Evolutionary conservation across 1,140 invertebrate genomes (phyloP).

Genomic region (Melanaphis sacchari): DNA sequence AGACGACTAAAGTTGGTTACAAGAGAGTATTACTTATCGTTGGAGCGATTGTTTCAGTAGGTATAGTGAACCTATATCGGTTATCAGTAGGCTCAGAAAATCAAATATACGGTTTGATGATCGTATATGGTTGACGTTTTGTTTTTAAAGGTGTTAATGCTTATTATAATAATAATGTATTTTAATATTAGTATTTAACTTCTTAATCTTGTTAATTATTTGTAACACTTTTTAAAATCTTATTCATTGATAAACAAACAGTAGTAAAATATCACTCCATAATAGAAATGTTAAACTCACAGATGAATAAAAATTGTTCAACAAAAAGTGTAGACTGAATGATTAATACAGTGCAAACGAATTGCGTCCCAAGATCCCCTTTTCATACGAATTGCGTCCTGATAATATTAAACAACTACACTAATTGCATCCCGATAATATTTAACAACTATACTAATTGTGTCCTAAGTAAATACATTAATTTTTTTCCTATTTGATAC

Average conservation of each 20-base stretch:
- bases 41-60: too few relatives aligned
- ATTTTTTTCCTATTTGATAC: too few relatives aligned
- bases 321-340: too few relatives aligned
- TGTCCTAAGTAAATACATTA: too few relatives aligned
- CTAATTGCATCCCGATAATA: too few relatives aligned
- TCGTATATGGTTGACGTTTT: neutral
- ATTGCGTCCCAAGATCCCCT: too few relatives aligned
- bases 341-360: too few relatives aligned
- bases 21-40: too few relatives aligned
- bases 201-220: neutral
- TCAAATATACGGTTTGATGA: neutral
- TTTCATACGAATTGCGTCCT: too few relatives aligned
- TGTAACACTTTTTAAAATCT: neutral
- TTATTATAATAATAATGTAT: neutral
- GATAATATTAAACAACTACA: too few relatives aligned
- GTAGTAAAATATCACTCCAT: neutral
- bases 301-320: neutral
- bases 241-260: neutral
- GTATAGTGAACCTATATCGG: neutral
- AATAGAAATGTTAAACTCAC: neutral
- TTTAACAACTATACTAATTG: too few relatives aligned
- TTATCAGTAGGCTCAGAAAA: neutral
- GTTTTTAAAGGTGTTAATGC: neutral
- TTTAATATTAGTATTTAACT: neutral
- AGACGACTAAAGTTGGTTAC: neutral